Percentiles rank a stretch among this genome's conserved stretches.
Conservation (phyloP, 1,140 invertebrate genomes). For the Drosophila pruinosa region DNA sequence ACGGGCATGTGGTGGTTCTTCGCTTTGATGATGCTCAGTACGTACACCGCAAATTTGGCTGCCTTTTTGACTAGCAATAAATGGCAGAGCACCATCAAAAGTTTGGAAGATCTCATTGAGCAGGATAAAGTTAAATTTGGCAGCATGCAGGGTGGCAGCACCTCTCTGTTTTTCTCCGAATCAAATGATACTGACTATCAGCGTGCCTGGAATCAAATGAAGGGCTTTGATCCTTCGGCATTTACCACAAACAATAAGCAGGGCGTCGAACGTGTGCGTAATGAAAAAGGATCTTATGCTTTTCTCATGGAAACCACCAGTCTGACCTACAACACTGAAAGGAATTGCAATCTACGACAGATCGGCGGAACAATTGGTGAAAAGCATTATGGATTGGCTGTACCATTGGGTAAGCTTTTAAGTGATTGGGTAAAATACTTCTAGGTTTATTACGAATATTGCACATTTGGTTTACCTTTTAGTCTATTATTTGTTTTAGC, state of each 20-base stretch:
- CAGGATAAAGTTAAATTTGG: conserved; percentile 96
- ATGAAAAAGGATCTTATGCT: conserved; percentile 88
- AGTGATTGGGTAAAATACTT: too few relatives aligned
- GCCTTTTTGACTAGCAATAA: conserved; percentile 95
- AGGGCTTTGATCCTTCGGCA: conserved; percentile 90
- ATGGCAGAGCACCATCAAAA: conserved; percentile 92
- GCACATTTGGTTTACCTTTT: too few relatives aligned
- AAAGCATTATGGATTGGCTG: conserved; percentile 93
- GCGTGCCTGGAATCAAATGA: conserved; percentile 91
- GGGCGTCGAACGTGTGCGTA: conserved; percentile 91
- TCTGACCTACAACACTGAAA: conserved; percentile 90
- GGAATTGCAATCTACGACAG: conserved; percentile 90
- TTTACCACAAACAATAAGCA: conserved; percentile 92
- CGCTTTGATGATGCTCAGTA: conserved; percentile 96
- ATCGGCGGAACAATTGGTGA: conserved; percentile 91
- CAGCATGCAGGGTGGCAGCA: conserved; percentile 88
- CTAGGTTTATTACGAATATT: too few relatives aligned
- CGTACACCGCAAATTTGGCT: conserved; percentile 97
- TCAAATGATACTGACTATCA: conserved; percentile 90
- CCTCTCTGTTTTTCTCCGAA: conserved; percentile 84
- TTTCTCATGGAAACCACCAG: conserved; percentile 94
- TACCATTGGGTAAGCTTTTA: conserved; percentile 87
- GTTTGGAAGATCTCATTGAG: conserved; percentile 93
- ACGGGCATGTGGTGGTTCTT: conserved; percentile 98
- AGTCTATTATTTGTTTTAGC: too few relatives aligned